Evolutionary conservation across 2,888 invertebrate genomes (phyloP).

Genomic region (Omphaloscelis lunosa): DNA sequence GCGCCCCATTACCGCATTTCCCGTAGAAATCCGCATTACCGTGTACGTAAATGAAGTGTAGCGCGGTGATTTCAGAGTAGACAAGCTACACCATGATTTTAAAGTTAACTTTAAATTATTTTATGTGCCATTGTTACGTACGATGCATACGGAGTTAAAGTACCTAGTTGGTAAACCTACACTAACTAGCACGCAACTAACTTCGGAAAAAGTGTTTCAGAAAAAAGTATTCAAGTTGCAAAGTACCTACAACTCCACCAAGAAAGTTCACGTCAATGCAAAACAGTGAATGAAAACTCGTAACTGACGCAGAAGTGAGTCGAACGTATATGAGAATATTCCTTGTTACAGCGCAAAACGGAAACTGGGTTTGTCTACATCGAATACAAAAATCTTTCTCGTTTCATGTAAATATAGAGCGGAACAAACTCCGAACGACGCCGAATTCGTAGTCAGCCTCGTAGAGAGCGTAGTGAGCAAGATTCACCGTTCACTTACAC

Average conservation of each 20-base stretch:
- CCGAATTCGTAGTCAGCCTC: slow-evolving; percentile 79
- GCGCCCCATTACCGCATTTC: too few relatives aligned
- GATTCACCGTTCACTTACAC: slow-evolving; percentile 82
- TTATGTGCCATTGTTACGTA: neutral
- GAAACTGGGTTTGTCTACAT: slow-evolving; percentile 78
- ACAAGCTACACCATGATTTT: neutral
- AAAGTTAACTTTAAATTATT: slow-evolving; percentile 2
- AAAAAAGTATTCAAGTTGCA: slow-evolving; percentile 40
- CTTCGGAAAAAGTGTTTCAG: slow-evolving; percentile 19
- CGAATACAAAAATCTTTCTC: slow-evolving; percentile 81
- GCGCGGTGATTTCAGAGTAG: too few relatives aligned
- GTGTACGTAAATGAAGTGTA: too few relatives aligned
- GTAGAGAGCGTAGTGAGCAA: slow-evolving; percentile 77
- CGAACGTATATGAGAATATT: slow-evolving; percentile 63
- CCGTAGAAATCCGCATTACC: too few relatives aligned
- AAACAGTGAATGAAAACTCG: slow-evolving; percentile 55
- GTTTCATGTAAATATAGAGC: slow-evolving; percentile 85
- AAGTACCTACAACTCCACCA: slow-evolving; percentile 31
- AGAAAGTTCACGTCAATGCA: slow-evolving; percentile 54
- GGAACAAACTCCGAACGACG: slow-evolving; percentile 83
- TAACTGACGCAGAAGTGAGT: slow-evolving; percentile 53
- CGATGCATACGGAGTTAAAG: slow-evolving; percentile 8
- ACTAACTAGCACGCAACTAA: slow-evolving; percentile 38
- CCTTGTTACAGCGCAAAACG: slow-evolving; percentile 70
- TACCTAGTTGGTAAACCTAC: neutral